These are phyloP conservation scores for Lates japonicus DNA, from an alignment of 2,797 vertebrate genomes.

Conservation along the genomic window DNA sequence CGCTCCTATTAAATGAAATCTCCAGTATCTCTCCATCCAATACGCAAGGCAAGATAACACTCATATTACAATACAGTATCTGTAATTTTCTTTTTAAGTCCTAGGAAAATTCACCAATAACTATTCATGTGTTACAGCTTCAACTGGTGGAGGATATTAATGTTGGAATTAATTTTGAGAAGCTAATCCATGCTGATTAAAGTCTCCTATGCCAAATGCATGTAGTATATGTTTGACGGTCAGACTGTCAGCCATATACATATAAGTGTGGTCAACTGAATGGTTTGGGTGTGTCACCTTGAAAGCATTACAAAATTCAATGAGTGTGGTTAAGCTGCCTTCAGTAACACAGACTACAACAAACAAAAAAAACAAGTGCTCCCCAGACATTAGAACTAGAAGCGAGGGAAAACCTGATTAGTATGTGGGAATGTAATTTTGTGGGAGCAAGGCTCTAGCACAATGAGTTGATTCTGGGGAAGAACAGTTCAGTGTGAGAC, in stretches of 20 bases:
- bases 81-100: neutral
- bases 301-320: conserved; percentile 5
- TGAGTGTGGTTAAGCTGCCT: neutral
- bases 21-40: neutral
- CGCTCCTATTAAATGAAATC: neutral
- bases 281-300: neutral
- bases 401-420: conserved; percentile 21
- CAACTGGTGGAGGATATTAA: neutral
- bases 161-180: conserved; percentile 4
- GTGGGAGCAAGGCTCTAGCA: conserved; percentile 9
- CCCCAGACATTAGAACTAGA: conserved; percentile 6
- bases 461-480: conserved; percentile 57
- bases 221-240: neutral
- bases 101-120: neutral
- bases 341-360: neutral
- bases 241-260: conserved; percentile 15
- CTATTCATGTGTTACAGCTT: neutral
- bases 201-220: conserved; percentile 17
- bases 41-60: neutral
- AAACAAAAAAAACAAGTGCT: neutral
- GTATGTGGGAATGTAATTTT: conserved; percentile 50
- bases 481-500: conserved; percentile 62
- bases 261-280: neutral
- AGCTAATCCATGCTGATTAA: conserved; percentile 39
- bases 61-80: neutral